A percentile compares a stretch with the other conserved stretches of the same genome.
Evolutionary conservation across 2,888 invertebrate species (phyloP).

Genomic region (Drosophila emarginata): DNA sequence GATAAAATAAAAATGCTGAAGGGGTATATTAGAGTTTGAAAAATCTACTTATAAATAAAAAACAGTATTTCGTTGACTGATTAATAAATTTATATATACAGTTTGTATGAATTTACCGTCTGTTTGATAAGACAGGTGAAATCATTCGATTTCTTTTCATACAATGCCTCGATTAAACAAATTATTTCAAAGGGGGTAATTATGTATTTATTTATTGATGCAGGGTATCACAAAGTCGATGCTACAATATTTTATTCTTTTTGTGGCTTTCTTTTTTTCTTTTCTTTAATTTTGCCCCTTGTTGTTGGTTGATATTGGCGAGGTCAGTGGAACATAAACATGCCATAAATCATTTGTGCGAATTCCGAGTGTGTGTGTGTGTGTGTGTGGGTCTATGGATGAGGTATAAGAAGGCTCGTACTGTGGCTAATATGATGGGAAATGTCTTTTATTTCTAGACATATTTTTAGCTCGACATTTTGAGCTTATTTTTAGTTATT

Average conservation of each 20-base stretch:
- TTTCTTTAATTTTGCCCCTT: slow-evolving; percentile 22
- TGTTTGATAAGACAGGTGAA: no score
- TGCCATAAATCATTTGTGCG: slow-evolving; percentile 67
- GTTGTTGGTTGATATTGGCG: slow-evolving; percentile 46
- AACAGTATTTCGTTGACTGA: no score
- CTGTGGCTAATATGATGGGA: slow-evolving; percentile 39
- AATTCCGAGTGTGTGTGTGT: neutral
- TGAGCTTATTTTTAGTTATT: slow-evolving; percentile 34
- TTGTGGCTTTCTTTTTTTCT: slow-evolving; percentile 23
- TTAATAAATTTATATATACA: no score
- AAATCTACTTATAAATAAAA: neutral
- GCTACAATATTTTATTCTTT: neutral
- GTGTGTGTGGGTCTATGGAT: slow-evolving; percentile 9
- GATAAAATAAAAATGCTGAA: neutral
- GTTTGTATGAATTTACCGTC: no score
- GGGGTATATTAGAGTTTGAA: neutral
- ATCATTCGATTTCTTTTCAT: no score
- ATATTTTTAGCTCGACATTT: slow-evolving; percentile 30
- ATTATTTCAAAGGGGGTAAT: no score
- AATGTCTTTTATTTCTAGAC: slow-evolving; percentile 42
- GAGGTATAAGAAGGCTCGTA: slow-evolving; percentile 57
- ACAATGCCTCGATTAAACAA: no score
- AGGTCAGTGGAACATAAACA: slow-evolving; percentile 76
- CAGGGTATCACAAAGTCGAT: neutral
- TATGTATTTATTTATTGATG: no score